A percentile compares a stretch with the other conserved stretches of the same genome.
These are phyloP conservation scores for Aricia artaxerxes DNA, from an alignment of 2,888 invertebrate species.

Conservation along the genomic window DNA sequence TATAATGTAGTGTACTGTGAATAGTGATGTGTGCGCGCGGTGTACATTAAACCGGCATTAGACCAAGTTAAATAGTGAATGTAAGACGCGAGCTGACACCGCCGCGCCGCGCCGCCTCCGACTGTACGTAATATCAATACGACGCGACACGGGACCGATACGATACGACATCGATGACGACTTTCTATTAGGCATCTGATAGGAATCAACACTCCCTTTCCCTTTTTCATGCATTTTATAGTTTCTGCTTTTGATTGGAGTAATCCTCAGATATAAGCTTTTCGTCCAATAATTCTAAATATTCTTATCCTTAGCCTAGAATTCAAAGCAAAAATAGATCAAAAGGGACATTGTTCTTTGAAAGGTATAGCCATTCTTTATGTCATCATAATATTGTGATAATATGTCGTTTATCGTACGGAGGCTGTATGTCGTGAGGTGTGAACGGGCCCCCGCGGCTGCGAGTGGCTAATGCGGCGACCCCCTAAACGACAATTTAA, in stretches of 20 bases:
- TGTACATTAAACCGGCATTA: conserved; percentile 14
- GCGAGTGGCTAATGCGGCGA: conserved; percentile 51
- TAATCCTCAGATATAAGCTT: no score
- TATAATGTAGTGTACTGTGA: background rate
- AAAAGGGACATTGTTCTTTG: no score
- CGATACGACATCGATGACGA: background rate
- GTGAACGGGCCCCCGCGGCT: conserved; percentile 18
- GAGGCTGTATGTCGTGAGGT: conserved; percentile 28
- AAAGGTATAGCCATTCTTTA: no score
- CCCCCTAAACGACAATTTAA: conserved; percentile 70
- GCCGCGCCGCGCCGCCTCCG: background rate
- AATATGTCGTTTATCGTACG: background rate
- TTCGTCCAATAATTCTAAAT: no score
- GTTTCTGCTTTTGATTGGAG: no score
- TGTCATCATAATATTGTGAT: background rate
- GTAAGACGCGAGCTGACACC: conserved; percentile 15
- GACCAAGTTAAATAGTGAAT: conserved; percentile 10
- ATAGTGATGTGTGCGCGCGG: background rate
- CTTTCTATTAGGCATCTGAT: background rate
- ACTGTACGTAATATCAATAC: background rate
- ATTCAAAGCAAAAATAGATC: no score
- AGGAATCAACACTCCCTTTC: no score
- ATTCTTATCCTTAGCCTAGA: no score
- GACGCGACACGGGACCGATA: background rate
- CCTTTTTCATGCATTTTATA: no score